These are phyloP conservation scores for Yponomeuta malinellus DNA, from an alignment of 2,888 invertebrate genomes.

Conservation along the genomic window DNA sequence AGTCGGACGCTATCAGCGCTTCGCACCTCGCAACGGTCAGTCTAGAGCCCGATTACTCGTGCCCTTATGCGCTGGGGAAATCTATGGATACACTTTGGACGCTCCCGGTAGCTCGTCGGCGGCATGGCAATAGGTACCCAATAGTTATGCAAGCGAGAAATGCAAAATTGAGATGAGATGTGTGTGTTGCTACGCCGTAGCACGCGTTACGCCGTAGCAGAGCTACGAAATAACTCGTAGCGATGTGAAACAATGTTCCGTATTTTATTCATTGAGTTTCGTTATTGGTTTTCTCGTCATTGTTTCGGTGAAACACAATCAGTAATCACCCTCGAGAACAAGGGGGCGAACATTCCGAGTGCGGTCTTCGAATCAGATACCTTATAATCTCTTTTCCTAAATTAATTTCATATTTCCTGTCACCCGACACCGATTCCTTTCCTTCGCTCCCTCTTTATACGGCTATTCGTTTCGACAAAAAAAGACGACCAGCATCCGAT, in stretches of 20 bases:
- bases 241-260: neutral
- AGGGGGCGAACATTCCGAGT: constrained; percentile 2
- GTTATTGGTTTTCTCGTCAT: neutral
- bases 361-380: constrained; percentile 18
- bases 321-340: neutral
- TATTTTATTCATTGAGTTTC: neutral
- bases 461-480: constrained; percentile 16
- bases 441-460: constrained; percentile 19
- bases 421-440: constrained; percentile 30
- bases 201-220: constrained; percentile 5
- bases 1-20: constrained; percentile 35
- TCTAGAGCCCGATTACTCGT: constrained; percentile 30
- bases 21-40: constrained; percentile 43
- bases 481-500: constrained; percentile 16
- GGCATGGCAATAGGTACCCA: constrained; percentile 16
- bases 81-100: constrained; percentile 12
- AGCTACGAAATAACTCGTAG: neutral
- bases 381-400: constrained; percentile 22
- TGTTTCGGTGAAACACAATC: neutral
- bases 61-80: constrained; percentile 27
- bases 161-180: constrained; percentile 8
- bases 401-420: constrained; percentile 25
- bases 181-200: constrained; percentile 3
- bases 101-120: neutral
- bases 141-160: constrained; percentile 12